Evolutionary conservation across 2,888 invertebrate genomes (phyloP), one percentile per base, ranked within the genome.

Genomic region (Eudemis profundana): DNA sequence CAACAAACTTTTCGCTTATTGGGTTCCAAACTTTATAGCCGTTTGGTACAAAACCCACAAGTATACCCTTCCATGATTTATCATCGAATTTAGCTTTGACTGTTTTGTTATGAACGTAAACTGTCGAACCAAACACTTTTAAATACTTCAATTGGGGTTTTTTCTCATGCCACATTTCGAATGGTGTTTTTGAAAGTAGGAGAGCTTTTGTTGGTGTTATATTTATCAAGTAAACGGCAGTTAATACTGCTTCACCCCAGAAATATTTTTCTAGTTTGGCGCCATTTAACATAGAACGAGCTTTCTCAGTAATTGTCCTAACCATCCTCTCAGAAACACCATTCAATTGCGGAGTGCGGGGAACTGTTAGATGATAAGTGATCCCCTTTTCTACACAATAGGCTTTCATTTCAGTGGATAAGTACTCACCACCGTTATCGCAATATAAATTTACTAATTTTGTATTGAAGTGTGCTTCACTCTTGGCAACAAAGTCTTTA

Each of bases 281-380:
- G 5, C 23, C 23, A 23, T 23, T 23, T 4, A 19, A 5, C 51
- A 51, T 36, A 4, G 51, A 33, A 5, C 51, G 19, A 17, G 51
- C 51, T 17, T 33, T 51, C 36, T 51, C 36, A 12, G 36, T 51
- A 10, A 36, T 33, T 19, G 79, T 79, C 66, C 82, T 61, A 38
- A 73, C 74, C 81, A 84, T 82, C 3, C 83, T 70, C 67, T 85
- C 83, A 17, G 81, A 70, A 10, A 82, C 77, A 65, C 80, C 80
- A 76, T 85, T 86, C 70, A 75, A 74, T 72, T 84, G 79, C 56
- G 83, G 85, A 19, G 84, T 83, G 65, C 76, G 69, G 56, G 84
- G 81, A 61, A 85, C 78, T 61, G 85, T 84, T 50, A 81, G 77
- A 72, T 82, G 77, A 72, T 76, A 79, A 40, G 61, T 75, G 36